phyloP scores from a whole-genome alignment of 2,797 vertebrate genomes.

The Trachops cirrhosus region DNA sequence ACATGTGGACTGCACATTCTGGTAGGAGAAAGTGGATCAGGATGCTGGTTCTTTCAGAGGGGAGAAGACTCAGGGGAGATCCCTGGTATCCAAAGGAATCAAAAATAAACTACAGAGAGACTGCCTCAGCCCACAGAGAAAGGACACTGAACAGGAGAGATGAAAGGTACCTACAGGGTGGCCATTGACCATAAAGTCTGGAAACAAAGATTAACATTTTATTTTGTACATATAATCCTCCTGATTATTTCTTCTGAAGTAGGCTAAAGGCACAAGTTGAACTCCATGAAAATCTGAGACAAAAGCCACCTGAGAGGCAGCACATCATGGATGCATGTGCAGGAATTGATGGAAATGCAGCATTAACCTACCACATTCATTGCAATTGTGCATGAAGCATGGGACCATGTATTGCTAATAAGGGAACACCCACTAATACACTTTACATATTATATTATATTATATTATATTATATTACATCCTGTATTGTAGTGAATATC shows the following conservation, averaged over 20 bases:
- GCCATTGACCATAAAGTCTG: not conserved
- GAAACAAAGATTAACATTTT: not conserved
- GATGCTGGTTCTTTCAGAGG: not conserved
- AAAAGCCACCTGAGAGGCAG: not conserved
- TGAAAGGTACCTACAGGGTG: not conserved
- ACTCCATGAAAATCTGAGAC: not conserved
- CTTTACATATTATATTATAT: not conserved
- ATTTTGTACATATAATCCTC: not conserved
- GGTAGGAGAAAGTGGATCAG: not conserved
- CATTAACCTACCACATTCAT: rapidly evolving
- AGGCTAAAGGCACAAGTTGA: not conserved
- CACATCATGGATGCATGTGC: not conserved
- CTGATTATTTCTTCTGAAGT: not conserved
- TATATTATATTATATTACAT: not conserved
- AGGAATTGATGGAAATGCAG: not conserved
- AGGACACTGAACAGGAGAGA: not conserved
- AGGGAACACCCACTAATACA: not conserved
- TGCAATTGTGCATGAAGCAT: not conserved
- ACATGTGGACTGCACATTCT: not conserved
- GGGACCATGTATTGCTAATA: not conserved
- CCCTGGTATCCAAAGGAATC: too few relatives aligned
- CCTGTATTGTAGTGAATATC: too few relatives aligned
- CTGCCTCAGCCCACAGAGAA: not conserved
- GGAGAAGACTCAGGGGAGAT: not conserved
- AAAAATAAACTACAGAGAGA: not conserved